Base-by-base conservation (phyloP, 2,888 invertebrate genomes). In the Vesta saturnalis region DNA sequence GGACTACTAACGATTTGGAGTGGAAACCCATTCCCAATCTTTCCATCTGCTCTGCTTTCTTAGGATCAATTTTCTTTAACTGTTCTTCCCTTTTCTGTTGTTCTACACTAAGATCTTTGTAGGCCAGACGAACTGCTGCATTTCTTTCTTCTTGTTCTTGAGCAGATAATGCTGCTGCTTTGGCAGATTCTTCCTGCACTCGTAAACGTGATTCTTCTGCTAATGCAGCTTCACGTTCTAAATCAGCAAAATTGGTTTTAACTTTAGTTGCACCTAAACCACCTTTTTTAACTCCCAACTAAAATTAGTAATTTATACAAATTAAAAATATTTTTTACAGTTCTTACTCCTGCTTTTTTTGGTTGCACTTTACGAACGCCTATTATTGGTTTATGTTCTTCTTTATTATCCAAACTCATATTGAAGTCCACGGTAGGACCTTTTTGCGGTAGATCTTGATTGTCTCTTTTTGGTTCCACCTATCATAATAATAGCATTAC, bases 201-300 rank as follows among this genome's bases (percentile, higher is more conserved):
- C 83, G 81, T 58, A 80, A 61, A 21, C 78, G 78, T 12, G 91
- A 88, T 82, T 94, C 93, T 84, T 96, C 94, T 1, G 93, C 91
- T 83, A 94, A 88, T 77, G 92, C 92, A 4, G 97, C 97, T 79
- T 94, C 93, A 73, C 92, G 91, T 85, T 99, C 98, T 70, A 99
- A 90, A 80, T 97, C 97, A 15, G 94, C 94, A 83, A 99, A 99
- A 85, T 98, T 96, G 1, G 96, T 90, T 78, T 93, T 93, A 21
- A 99, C 96, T 83, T 95, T 94, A 59, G 96, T 97, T 14, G 99
- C 99, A 58, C 99, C 99, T 61, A 99, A 85, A 0, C 94, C 94
- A 46, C 93, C 91, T 81, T 95, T 97, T 73, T 94, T 95, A 0
- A 89, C 91, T 12, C 96, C 96, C 77, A 95, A 80, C 95, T 95